Evolutionary conservation across 2,797 vertebrate species (phyloP), one percentile per base, ranked within the genome.

Genomic region (Falco naumanni): DNA sequence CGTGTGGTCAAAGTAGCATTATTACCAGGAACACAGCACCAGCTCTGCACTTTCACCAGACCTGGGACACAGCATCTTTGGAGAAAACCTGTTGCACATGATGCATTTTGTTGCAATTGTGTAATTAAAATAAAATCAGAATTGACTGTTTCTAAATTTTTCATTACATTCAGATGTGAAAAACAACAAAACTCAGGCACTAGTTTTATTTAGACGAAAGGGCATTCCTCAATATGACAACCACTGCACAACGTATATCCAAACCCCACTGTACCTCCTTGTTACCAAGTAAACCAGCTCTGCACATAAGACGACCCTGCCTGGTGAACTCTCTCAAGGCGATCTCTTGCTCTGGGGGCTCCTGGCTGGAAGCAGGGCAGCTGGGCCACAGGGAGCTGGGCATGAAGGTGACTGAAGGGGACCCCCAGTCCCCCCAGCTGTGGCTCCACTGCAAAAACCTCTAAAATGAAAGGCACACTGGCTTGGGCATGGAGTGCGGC

Each of bases 401-500:
- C 43, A 34, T 3, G 0, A 24, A 16, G 5, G 31, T 8, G n/a
- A 17, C 45, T 29, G 26, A 9, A 11, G 39, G 22, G 34, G 60
- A 76, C 8, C 22, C 54, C 61, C 51, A 10, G 51, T 43, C 5
- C 22, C 29, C 41, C 28, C 25, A 41, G 47, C 45, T 21, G 20
- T 1, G 51, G 28, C 50, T 47, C 33, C 17, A 6, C 8, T 8
- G 13, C 3, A 31, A 48, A 70, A 59, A 16, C 51, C 64, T 15
- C 64, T 17, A 7, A n/a, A 53, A 16, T 2, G 12, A 19, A 33
- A 33, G 47, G 60, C 45, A 10, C 0, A 1, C 21, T 7, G 0
- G 11, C 65, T 57, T 33, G 7, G 34, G 22, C 41, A 25, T 0
- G 0, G 37, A 1, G 8, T 2, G 33, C 1, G 2, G 54, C 75